Evolutionary conservation across 2,888 invertebrate species (phyloP).

Genomic region (Heteromyza rotundicornis): DNA sequence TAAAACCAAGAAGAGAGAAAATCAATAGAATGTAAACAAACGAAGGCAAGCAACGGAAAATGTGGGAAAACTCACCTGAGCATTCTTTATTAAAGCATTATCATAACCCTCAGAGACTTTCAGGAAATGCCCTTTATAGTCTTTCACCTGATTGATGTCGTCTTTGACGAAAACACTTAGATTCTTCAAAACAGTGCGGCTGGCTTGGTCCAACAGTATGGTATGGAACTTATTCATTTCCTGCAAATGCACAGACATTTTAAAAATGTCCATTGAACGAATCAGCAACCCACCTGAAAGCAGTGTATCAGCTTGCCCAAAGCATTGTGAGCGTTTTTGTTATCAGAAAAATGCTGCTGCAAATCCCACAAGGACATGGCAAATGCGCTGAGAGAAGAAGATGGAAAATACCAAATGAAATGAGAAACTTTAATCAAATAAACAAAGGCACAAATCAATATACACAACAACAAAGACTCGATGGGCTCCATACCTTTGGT

Average conservation of each 20-base stretch:
- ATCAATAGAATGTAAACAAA: not conserved
- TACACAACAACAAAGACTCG: too few relatives aligned
- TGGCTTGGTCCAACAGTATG: slow-evolving; percentile 89
- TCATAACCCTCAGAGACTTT: slow-evolving; percentile 93
- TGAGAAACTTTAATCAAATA: too few relatives aligned
- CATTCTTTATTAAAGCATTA: slow-evolving; percentile 82
- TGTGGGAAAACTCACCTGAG: slow-evolving; percentile 70
- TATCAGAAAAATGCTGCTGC: slow-evolving; percentile 85
- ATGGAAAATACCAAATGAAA: too few relatives aligned
- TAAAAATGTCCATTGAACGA: slow-evolving; percentile 14
- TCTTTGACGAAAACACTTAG: slow-evolving; percentile 89
- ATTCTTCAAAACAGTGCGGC: slow-evolving; percentile 88
- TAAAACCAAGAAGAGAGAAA: not conserved
- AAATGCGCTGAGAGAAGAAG: slow-evolving; percentile 75
- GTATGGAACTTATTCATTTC: slow-evolving; percentile 95
- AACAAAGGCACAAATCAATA: too few relatives aligned
- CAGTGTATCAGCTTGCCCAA: slow-evolving; percentile 75
- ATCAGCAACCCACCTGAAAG: slow-evolving; percentile 77
- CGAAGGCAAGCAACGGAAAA: too few relatives aligned
- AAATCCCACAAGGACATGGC: slow-evolving; percentile 90
- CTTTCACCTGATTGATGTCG: slow-evolving; percentile 89
- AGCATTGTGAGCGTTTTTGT: slow-evolving; percentile 80
- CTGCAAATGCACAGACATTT: slow-evolving; percentile 64
- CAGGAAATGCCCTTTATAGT: slow-evolving; percentile 89
- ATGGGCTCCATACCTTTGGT: slow-evolving; percentile 90